Base-by-base conservation (phyloP, 2,888 invertebrate species). In the Neoascia interrupta region DNA sequence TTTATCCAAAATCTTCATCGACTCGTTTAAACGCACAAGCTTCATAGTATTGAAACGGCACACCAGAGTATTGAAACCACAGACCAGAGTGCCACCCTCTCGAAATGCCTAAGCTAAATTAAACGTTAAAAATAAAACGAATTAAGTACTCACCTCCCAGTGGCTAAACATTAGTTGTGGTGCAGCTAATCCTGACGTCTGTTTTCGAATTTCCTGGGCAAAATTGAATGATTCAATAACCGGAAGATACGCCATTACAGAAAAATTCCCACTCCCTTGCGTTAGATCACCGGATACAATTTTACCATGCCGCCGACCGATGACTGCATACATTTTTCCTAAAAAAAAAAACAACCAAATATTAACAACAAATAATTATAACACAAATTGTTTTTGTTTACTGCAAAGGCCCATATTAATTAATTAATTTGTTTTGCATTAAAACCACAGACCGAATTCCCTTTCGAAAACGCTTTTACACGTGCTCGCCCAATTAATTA, bases 221-320 rank as follows among this genome's bases (percentile, higher is more conserved):
- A 99, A 96, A 83, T 95, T 94, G 89, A 98, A 97, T 88, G 98
- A 98, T 90, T 99, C 99, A 3, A 97, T 94, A 19, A 99, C 98
- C 0, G 99, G 99, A 85, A 99, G 90, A 81, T 94, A 91, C 1
- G 98, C 97, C 70, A 92, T 92, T 21, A 99, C 96, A 75, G 94
- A 92, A 90, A 98, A 99, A 75, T 94, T 94, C 51, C 95, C 94
- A 39, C 97, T 97, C 37, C 97, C 97, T 85, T 97, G 94, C 84
- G 94, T 94, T 90, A 97, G 92, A 86, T 98, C 98, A 70, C 97
- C 96, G 70, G 94, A 93, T 16, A 98, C 89, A 13, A 99, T 93
- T 66, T 95, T 93, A 0, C 98, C 98, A 85, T 96, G 94, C 34
- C 98, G 92, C 73, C 94, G 93, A 5, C 94, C 94, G 82, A 99